Base-by-base conservation (phyloP, 2,113 vertebrate genomes). In the Callopanchax toddi region DNA sequence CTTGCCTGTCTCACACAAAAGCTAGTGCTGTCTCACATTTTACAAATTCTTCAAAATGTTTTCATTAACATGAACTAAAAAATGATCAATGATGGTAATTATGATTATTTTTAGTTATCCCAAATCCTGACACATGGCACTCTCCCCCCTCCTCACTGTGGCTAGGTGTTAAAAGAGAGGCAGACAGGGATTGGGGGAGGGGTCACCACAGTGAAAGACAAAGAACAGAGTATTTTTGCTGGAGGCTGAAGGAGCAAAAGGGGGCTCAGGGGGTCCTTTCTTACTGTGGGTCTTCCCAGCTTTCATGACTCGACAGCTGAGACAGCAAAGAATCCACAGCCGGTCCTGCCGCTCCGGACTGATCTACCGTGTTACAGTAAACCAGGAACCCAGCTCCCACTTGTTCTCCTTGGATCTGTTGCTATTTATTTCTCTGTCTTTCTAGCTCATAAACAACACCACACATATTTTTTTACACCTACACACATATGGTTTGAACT, bases 131-230 rank as follows among this genome's bases (percentile, higher is more conserved):
- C 67, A 50, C 60, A 74, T 87, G 78, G 70, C 53, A 55, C 80
- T 34, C 36, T 12, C 26, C 52, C 39, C 53, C 55, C 44, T 60
- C 44, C 60, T 29, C 54, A 16, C 15, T 45, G 79, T 84, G 44
- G 76, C 86, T 89, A 90, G 88, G 87, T 91, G 87, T 88, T 87
- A 86, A 79, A 82, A 62, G 85, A 72, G 74, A 84, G 79, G 68
- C 81, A 87, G 82, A 83, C 58, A 56, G 61, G 67, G 57, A 77
- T 75, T 85, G 87, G 90, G 89, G 90, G 90, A 87, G 86, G 90
- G 90, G 87, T 87, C 84, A 85, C 76, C 60, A 67, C 71, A 43
- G 63, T 63, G 76, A 82, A 89, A 91, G 85, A 91, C 90, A 91
- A 91, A 91, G 90, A 90, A 84, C 86, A 84, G 82, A 84, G 73